These are phyloP conservation scores for Dallia pectoralis DNA, from an alignment of 2,797 vertebrate species.

Conservation along the genomic window DNA sequence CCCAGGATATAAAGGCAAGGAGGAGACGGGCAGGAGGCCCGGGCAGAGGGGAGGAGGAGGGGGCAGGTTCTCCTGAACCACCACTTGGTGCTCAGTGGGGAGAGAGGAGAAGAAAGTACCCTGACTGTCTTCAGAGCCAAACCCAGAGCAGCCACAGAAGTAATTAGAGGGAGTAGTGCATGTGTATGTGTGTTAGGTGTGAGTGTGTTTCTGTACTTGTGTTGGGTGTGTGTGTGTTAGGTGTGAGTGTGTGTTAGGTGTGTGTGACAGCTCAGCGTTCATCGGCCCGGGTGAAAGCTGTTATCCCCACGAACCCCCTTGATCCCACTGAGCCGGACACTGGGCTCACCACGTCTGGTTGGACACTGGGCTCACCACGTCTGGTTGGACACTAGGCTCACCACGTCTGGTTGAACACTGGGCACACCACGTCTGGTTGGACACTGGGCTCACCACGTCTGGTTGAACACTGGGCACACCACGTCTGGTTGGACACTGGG, in stretches of 20 bases:
- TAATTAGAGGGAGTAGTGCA: conserved; percentile 25
- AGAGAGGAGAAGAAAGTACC: conserved; percentile 67
- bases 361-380: conserved; percentile 38
- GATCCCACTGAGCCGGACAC: conserved; percentile 65
- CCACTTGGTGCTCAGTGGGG: conserved; percentile 52
- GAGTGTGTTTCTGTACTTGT: too few relatives aligned
- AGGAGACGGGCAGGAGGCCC: conserved; percentile 10
- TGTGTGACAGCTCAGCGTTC: conserved; percentile 23
- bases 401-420: too few relatives aligned
- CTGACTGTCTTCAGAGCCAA: conserved; percentile 62
- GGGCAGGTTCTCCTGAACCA: conserved; percentile 37
- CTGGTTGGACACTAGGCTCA: conserved; percentile 51
- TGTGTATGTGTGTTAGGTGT: neutral
- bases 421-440: conserved; percentile 39
- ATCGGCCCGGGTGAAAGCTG: conserved; percentile 45
- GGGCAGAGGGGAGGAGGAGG: conserved; percentile 34
- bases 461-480: conserved; percentile 50
- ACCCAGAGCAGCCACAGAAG: conserved; percentile 64
- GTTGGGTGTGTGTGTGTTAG: neutral
- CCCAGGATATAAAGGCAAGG: conserved; percentile 52
- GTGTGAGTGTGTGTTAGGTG: neutral
- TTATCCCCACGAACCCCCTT: conserved; percentile 24
- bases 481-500: conserved; percentile 45
- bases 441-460: conserved; percentile 46
- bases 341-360: too few relatives aligned